Conservation (phyloP, 2,113 vertebrate genomes). For the Gavialis gangeticus region DNA sequence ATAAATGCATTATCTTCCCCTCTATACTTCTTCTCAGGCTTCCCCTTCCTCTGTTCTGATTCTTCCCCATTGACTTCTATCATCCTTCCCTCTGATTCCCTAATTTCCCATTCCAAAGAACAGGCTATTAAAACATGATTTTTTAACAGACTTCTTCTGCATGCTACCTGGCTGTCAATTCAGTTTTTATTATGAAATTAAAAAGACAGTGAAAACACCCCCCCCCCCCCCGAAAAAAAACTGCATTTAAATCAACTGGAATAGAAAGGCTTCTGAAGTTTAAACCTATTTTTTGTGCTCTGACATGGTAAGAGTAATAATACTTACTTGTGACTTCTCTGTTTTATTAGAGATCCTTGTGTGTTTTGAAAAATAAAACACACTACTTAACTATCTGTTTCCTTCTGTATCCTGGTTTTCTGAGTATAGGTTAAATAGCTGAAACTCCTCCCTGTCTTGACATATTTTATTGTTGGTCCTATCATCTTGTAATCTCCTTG, state of each 20-base stretch:
- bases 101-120: not conserved
- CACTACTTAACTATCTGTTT: not conserved
- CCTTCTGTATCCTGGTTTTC: not conserved
- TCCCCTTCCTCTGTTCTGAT: not conserved
- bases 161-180: not conserved
- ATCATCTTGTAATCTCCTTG: no score
- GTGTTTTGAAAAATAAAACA: not conserved
- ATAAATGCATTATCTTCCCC: not conserved
- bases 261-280: not conserved
- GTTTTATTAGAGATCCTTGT: not conserved
- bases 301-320: not conserved
- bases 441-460: not conserved
- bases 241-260: not conserved
- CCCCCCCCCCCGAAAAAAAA: not conserved
- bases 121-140: not conserved
- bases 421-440: not conserved
- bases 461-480: not conserved
- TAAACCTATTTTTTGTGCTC: not conserved
- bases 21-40: not conserved
- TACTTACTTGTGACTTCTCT: not conserved
- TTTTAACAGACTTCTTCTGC: not conserved
- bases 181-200: not conserved
- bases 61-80: not conserved
- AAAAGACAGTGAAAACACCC: not conserved
- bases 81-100: not conserved